Evolutionary conservation across 1,140 invertebrate species (phyloP).

Genomic region (Riptortus pedestris): DNA sequence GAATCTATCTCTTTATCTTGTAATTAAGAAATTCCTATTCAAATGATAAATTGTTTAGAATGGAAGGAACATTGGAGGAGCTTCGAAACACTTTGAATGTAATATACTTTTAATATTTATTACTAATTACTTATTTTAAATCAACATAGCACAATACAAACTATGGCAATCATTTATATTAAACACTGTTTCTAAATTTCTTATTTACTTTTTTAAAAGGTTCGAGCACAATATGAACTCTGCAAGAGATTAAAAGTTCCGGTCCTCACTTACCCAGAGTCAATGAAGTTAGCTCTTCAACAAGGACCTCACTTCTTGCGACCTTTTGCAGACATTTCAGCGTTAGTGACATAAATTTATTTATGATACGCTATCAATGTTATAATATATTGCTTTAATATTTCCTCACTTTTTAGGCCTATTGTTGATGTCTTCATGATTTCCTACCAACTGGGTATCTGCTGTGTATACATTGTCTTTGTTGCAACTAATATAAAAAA

Average conservation of each 20-base stretch:
- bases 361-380: background rate
- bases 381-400: too few relatives aligned
- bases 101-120: too few relatives aligned
- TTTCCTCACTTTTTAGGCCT: slow-evolving; percentile 36
- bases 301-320: slow-evolving; percentile 46
- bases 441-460: slow-evolving; percentile 80
- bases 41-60: too few relatives aligned
- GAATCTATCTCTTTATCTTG: too few relatives aligned
- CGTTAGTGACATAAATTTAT: slow-evolving; percentile 30
- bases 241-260: slow-evolving; percentile 46
- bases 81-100: too few relatives aligned
- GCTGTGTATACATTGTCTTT: slow-evolving; percentile 81
- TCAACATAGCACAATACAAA: too few relatives aligned
- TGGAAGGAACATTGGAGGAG: too few relatives aligned
- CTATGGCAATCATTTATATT: too few relatives aligned
- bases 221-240: slow-evolving; percentile 43
- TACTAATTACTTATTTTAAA: too few relatives aligned
- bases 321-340: slow-evolving; percentile 41
- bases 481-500: slow-evolving; percentile 62
- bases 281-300: slow-evolving; percentile 50
- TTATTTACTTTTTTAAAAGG: slow-evolving; percentile 33
- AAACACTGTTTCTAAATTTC: background rate
- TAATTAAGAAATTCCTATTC: too few relatives aligned
- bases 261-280: slow-evolving; percentile 50
- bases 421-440: slow-evolving; percentile 60